Percentiles rank a stretch among this genome's conserved stretches.
These are phyloP conservation scores for Megaceryle alcyon DNA, from an alignment of 2,797 vertebrate genomes.

Conservation along the genomic window DNA sequence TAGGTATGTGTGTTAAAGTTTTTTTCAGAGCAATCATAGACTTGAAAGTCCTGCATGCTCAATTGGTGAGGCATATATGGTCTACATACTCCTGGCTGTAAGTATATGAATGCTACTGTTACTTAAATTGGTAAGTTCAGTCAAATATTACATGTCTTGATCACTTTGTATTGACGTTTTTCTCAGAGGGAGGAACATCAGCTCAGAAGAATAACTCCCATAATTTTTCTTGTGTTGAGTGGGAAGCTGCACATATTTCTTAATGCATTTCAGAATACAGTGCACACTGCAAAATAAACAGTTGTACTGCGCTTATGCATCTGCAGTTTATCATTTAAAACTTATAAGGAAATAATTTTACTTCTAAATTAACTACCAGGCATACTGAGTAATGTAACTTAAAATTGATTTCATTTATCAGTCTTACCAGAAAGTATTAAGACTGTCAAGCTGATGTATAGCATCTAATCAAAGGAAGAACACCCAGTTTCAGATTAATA, in stretches of 20 bases:
- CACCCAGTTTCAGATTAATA: conserved; percentile 52
- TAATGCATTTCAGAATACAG: background rate
- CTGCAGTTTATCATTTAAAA: conserved; percentile 13
- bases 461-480: conserved; percentile 64
- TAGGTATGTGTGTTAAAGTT: background rate
- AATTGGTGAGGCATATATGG: accelerated
- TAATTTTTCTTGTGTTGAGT: background rate
- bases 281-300: background rate
- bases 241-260: background rate
- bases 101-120: background rate
- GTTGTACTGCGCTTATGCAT: background rate
- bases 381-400: conserved; percentile 44
- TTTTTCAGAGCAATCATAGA: background rate
- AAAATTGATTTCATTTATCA: conserved; percentile 70
- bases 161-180: background rate
- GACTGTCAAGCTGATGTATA: conserved; percentile 66
- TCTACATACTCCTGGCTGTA: background rate
- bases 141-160: background rate
- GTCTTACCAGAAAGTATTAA: conserved; percentile 58
- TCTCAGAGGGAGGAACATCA: background rate
- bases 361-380: conserved; percentile 57
- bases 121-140: background rate
- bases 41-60: background rate
- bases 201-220: background rate
- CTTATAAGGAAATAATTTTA: conserved; percentile 45